These are phyloP conservation scores for Sarcophaga carnaria DNA, from an alignment of 2,888 invertebrate species.

Conservation along the genomic window DNA sequence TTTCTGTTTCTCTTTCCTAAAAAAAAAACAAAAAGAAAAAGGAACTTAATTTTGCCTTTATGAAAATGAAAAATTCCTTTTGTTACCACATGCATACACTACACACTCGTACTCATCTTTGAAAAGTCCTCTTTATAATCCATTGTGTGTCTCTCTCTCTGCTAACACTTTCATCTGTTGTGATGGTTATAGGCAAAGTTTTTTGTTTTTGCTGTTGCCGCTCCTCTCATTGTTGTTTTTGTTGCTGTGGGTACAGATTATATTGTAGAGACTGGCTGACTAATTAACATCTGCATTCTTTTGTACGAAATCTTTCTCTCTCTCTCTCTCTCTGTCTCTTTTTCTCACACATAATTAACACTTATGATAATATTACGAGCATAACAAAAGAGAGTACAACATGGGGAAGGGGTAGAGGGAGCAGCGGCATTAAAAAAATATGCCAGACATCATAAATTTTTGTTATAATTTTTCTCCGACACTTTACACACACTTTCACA, in stretches of 20 bases:
- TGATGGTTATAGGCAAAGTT: no score
- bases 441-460: conserved; percentile 59
- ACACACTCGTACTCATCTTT: no score
- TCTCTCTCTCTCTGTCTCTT: no score
- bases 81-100: no score
- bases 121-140: conserved; percentile 24
- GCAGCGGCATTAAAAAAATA: conserved; percentile 48
- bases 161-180: no score
- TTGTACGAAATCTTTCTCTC: conserved; percentile 34
- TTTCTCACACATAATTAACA: conserved; percentile 62
- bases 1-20: no score
- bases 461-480: conserved; percentile 4
- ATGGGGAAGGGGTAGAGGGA: not conserved
- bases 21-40: no score
- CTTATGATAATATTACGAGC: conserved; percentile 51
- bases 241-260: conserved; percentile 7
- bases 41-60: no score
- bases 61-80: no score
- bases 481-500: not conserved
- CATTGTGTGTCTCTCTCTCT: conserved; percentile 29
- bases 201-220: not conserved
- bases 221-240: not conserved
- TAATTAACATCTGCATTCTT: conserved; percentile 62
- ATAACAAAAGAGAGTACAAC: conserved; percentile 10
- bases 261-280: conserved; percentile 29